Evolutionary conservation across 1,140 invertebrate species (phyloP), one percentile per base, ranked within the genome.

Genomic region (Megalonaias nervosa): DNA sequence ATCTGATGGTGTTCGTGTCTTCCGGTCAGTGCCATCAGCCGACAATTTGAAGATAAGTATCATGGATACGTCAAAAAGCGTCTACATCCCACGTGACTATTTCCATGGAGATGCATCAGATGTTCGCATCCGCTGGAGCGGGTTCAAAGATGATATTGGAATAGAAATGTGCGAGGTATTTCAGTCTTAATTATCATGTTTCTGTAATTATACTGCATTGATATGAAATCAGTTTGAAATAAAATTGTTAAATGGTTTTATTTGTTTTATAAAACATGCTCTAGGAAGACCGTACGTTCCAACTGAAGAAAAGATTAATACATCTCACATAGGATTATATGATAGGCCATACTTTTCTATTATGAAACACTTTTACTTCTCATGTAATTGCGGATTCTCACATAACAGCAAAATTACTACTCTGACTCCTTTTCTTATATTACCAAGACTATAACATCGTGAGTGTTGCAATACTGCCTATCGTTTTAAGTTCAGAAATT

Each of bases 121-220:
- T 56, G 64, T 75, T 48, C 58, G 67, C 11, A 64, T 75, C 48
- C 67, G 61, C 17, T 75, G 74, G 74, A 62, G 58, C 4, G 74
- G 74, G 6, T 75, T 75, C 21, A 75, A 23, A 12, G n/a, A 60
- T 26, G 59, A 75, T 26, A 66, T 69, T 38, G 74, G 74, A 9
- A 67, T 75, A 64, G n/a, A 75, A 21, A 75, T 48, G 62, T 64
- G 61, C 21, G n/a, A 69, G 67, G 74, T 75, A 62, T 5, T 56
- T 67, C 16, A 62, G 11, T 62, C 14, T 14, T 15, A 60, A 15
- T 14, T 60, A 60, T 60, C 14, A 15, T 15, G 59, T 14, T 60
- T 14, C 14, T 60, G n/a, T 15, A n/a, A n/a, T 60, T 14, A 15
- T 14, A 60, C 14, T 60, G n/a, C 59, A 60, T 15, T 60, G 14